Evolutionary conservation across 1,140 invertebrate species (phyloP), one percentile per base, ranked within the genome.

Genomic region (Belonocnema kinseyi): DNA sequence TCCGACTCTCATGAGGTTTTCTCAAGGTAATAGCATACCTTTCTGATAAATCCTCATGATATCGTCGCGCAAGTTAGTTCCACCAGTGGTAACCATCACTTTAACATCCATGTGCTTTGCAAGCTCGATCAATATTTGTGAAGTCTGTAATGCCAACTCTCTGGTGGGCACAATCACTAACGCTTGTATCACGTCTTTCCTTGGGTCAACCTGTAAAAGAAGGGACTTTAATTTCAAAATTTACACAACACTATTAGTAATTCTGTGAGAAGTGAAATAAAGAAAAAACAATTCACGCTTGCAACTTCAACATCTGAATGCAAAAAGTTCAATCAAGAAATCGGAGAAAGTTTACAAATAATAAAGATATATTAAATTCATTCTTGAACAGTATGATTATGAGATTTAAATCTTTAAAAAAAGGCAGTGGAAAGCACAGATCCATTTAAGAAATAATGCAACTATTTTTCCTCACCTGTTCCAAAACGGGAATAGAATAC

Each of bases 31-130:
- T 50, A 40, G 19, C 54, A 88, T 89, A 96, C 95, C 95, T 95
- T 98, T 98, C 92, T 99, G 97, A 93, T 99, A 99, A 90, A 99
- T 97, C 93, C 99, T 96, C 96, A 99, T 98, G 90, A 99, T 99
- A 91, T 99, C 99, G 92, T 99, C 99, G 89, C 98, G 96, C 78
- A 99, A 94, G 92, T 99, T 98, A 80, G 98, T 99, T 84, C 99
- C 98, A 88, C 95, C 98, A 86, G 99, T 99, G 81, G 99, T 99
- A 71, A 99, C 99, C 99, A 99, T 99, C 74, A 99, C 97, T 91
- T 97, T 96, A 83, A 98, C 94, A 88, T 97, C 94, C 93, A 98
- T 94, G 91, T 99, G 98, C 92, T 99, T 99, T 78, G 98, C 96
- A 77, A 99, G 93, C 91, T 99, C 98, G 91, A 99, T 99, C 92